Evolutionary conservation across 2,888 invertebrate species (phyloP).

Genomic region (Hybos culiciformis): DNA sequence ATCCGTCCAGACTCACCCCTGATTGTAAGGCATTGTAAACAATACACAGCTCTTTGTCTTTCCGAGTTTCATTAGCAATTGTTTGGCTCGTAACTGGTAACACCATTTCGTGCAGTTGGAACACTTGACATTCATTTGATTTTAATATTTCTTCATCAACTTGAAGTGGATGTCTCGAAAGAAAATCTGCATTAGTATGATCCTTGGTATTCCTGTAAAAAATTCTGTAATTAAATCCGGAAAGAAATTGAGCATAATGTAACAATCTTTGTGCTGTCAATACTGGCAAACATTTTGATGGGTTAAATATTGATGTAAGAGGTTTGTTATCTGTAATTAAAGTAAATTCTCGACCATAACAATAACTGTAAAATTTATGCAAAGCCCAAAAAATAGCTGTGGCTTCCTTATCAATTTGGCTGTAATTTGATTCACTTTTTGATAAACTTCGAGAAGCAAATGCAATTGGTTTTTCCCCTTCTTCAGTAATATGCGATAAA

Average conservation of each 20-base stretch:
- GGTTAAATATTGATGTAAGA: not conserved
- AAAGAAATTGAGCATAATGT: not conserved
- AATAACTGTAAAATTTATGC: constrained; percentile 11
- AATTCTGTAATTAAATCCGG: not conserved
- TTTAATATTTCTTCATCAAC: too few relatives aligned
- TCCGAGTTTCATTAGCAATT: not conserved
- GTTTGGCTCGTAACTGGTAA: not conserved
- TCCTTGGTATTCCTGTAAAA: not conserved
- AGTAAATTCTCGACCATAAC: constrained; percentile 11
- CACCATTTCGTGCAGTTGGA: not conserved
- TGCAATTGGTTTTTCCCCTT: constrained; percentile 7
- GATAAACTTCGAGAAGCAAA: constrained; percentile 4
- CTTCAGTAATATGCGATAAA: constrained; percentile 4
- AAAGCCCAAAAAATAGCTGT: constrained; percentile 11
- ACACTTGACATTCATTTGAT: not conserved
- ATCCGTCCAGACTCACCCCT: not conserved
- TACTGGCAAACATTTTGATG: not conserved
- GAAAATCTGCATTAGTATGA: constrained; percentile 1
- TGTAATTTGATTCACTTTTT: constrained; percentile 11
- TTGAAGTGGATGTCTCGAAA: not conserved
- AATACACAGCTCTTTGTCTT: not conserved
- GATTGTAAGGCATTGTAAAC: constrained; percentile 1
- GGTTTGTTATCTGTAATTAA: constrained; percentile 6
- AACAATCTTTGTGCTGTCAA: not conserved
- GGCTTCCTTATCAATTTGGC: constrained; percentile 6